Evolutionary conservation across 2,113 vertebrate species (phyloP).

Genomic region (Vireo altiloquus): DNA sequence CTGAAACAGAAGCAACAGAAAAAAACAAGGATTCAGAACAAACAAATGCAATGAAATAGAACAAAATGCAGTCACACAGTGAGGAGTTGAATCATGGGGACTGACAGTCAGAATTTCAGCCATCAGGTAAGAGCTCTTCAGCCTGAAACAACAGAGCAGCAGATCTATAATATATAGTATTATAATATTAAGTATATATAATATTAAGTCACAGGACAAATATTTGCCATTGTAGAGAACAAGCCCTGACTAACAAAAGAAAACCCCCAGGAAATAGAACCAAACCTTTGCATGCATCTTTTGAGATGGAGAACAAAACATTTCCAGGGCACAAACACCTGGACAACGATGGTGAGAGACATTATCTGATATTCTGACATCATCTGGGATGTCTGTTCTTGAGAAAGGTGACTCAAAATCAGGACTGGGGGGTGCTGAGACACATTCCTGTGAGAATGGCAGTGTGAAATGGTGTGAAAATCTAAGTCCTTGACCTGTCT

Average conservation of each 20-base stretch:
- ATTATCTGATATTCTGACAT: not conserved
- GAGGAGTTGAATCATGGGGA: not conserved
- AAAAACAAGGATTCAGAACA: not conserved
- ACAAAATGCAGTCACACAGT: not conserved
- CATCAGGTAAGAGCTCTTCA: not conserved
- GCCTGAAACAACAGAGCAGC: not conserved
- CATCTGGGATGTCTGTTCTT: not conserved
- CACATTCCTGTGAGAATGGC: not conserved
- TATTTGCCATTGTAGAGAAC: rapidly evolving
- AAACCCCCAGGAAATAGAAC: not conserved
- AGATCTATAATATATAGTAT: too few species aligned
- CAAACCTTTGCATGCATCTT: not conserved
- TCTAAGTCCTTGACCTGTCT: not conserved
- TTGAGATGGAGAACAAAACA: not conserved
- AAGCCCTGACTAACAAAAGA: rapidly evolving
- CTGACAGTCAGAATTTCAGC: not conserved
- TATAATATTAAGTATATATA: too few species aligned
- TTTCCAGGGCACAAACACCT: not conserved
- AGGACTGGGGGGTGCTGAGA: not conserved
- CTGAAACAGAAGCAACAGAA: not conserved
- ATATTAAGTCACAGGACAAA: not conserved
- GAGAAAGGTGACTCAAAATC: not conserved
- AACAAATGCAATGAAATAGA: not conserved
- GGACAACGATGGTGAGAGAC: not conserved
- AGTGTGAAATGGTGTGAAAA: not conserved